phyloP scores from a whole-genome alignment of 2,888 invertebrate species.

The Tigriopus californicus region DNA sequence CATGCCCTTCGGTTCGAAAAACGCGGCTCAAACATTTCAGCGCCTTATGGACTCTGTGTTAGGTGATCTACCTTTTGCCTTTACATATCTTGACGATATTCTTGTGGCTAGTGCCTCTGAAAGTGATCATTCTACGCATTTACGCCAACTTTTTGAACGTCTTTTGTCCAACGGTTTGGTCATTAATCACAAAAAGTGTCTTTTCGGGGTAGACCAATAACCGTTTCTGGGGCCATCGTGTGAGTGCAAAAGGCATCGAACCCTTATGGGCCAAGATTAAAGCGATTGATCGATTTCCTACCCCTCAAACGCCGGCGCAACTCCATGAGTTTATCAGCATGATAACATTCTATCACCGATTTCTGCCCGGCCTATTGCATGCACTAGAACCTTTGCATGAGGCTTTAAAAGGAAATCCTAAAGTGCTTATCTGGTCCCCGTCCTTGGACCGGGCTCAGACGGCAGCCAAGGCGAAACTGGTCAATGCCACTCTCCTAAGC shows the following conservation, averaged over 20 bases:
- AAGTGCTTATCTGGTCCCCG: not conserved
- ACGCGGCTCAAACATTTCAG: conserved; percentile 11
- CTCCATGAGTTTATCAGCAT: not conserved
- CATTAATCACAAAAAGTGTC: conserved; percentile 16
- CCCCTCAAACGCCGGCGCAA: not conserved
- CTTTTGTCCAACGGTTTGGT: conserved; percentile 8
- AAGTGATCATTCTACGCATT: not conserved
- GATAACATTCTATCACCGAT: conserved; percentile 1
- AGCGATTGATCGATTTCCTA: not conserved
- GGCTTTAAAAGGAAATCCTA: not conserved
- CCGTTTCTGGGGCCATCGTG: conserved; percentile 1
- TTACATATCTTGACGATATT: conserved; percentile 15
- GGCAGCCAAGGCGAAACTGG: not conserved
- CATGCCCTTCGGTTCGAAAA: conserved; percentile 15
- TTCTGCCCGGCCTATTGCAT: not conserved
- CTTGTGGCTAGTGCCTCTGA: not conserved
- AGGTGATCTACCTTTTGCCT: not conserved
- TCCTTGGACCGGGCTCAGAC: not conserved
- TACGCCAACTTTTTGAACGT: conserved; percentile 7
- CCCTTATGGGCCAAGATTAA: not conserved
- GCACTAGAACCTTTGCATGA: not conserved
- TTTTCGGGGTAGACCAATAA: not conserved
- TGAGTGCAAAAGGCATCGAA: not conserved
- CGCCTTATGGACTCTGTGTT: conserved; percentile 6
- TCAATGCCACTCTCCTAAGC: not conserved